Evolutionary conservation across 2,888 invertebrate species (phyloP).

Genomic region (Hirudinaria manillensis): DNA sequence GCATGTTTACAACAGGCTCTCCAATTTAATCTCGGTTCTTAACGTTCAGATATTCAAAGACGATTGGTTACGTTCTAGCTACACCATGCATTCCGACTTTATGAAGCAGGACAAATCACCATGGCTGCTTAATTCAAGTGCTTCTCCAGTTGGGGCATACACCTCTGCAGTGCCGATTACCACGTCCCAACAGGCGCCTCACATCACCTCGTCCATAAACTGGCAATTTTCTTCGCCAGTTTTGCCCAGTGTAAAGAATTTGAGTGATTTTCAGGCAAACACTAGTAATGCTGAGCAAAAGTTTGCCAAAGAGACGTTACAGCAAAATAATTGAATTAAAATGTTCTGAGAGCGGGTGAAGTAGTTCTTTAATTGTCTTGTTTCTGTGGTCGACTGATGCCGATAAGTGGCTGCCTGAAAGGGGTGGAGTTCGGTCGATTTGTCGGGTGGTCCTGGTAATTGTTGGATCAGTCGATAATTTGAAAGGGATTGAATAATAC

Average conservation of each 20-base stretch:
- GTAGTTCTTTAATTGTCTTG: neutral
- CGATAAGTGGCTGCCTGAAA: neutral
- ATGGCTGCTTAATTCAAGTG: too few relatives aligned
- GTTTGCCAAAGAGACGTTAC: too few relatives aligned
- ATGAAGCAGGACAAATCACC: neutral
- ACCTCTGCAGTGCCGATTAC: too few relatives aligned
- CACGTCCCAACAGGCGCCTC: too few relatives aligned
- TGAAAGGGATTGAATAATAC: neutral
- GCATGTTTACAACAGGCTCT: constrained; percentile 60
- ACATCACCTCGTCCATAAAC: too few relatives aligned
- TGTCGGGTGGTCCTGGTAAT: neutral
- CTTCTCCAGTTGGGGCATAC: too few relatives aligned
- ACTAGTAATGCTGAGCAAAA: too few relatives aligned
- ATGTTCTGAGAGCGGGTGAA: neutral
- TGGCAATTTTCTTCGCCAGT: too few relatives aligned
- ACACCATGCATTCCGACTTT: neutral
- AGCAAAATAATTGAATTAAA: too few relatives aligned
- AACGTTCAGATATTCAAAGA: constrained; percentile 61
- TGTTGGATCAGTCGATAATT: neutral
- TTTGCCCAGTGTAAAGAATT: too few relatives aligned
- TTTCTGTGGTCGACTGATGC: neutral
- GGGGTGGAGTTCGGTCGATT: neutral
- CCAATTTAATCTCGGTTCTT: constrained; percentile 59
- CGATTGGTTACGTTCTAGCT: constrained; percentile 48
- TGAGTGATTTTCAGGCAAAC: too few relatives aligned